These are phyloP conservation scores for Conus ventricosus DNA, from an alignment of 1,140 invertebrate genomes.

Conservation along the genomic window DNA sequence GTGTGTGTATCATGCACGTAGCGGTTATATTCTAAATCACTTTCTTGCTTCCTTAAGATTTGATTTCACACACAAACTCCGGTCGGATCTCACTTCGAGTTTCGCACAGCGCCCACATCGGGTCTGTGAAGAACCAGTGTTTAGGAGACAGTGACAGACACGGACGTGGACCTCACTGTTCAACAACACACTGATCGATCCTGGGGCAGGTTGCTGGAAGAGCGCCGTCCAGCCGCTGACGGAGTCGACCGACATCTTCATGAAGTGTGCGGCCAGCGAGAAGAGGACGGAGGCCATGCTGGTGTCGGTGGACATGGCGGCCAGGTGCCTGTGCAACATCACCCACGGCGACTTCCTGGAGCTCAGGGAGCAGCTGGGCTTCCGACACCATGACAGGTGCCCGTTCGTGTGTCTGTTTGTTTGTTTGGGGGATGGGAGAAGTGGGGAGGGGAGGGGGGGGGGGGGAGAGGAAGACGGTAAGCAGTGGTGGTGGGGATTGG, in stretches of 20 bases:
- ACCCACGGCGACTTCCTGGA: conserved; percentile 36
- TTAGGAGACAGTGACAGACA: too few species aligned
- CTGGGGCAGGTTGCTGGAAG: conserved; percentile 41
- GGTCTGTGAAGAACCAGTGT: too few species aligned
- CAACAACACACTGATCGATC: background rate
- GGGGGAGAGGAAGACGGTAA: background rate
- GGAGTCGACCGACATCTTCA: conserved; percentile 29
- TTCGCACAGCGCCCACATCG: too few species aligned
- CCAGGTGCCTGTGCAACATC: conserved; percentile 37
- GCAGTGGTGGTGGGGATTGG: too few species aligned
- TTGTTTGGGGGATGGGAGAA: too few species aligned
- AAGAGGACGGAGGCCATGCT: conserved; percentile 2
- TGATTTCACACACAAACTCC: too few species aligned
- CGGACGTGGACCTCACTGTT: too few species aligned
- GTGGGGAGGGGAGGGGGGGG: background rate
- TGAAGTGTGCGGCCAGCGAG: background rate
- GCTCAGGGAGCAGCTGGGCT: conserved; percentile 21
- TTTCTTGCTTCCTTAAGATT: too few species aligned
- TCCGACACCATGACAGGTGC: conserved; percentile 34
- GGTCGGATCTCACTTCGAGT: too few species aligned
- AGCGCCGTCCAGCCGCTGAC: conserved; percentile 34
- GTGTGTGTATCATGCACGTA: too few species aligned
- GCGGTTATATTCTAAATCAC: too few species aligned
- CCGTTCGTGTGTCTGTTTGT: background rate
- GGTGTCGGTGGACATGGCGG: conserved; percentile 34